Base-by-base conservation (phyloP, 1,140 invertebrate species). In the Ptiloglossa arizonensis region DNA sequence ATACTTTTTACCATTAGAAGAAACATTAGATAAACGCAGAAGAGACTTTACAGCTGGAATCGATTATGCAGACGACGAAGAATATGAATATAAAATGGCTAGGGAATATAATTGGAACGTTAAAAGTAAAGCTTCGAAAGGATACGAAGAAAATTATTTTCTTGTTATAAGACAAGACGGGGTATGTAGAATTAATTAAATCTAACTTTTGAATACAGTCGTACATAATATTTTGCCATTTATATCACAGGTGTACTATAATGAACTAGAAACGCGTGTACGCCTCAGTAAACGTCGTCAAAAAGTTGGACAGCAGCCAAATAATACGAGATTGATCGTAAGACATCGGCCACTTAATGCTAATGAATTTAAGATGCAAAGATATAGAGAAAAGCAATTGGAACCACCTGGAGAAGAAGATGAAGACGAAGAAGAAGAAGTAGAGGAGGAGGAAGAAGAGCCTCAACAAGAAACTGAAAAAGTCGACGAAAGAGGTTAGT, bases 81-180 rank as follows among this genome's bases (percentile, higher is more conserved):
- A 97, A 73, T 99, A 98, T 90, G 97, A 98, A 82, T 98, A 98
- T 87, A 97, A 97, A 93, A 98, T 98, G 96, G 97, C 97, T 0
- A 94, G 98, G 83, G 97, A 98, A 91, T 98, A 98, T 88, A 98
- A 98, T 87, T 99, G 98, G 98, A 99, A 99, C 93, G 98, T 99
- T 2, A 99, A 99, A 90, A 99, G 97, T 90, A 99, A 99, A 94
- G 96, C 97, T 0, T 98, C 97, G 0, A 98, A 99, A 91, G 98
- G 98, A 50, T 99, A 99, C 88, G 98, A 99, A 92, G 98, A 99
- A 92, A 99, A 98, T 91, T 99, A 99, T 90, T 99, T 99, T 93
- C 96, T 99, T 91, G 97, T 99, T 71, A 95, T 98, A 67, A 94
- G 98, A 68, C 95, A 97, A 82, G 97, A 98, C 88, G 96, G 96